Evolutionary conservation across 2,797 vertebrate genomes (phyloP).

Genomic region (Centroberyx gerrardi): DNA sequence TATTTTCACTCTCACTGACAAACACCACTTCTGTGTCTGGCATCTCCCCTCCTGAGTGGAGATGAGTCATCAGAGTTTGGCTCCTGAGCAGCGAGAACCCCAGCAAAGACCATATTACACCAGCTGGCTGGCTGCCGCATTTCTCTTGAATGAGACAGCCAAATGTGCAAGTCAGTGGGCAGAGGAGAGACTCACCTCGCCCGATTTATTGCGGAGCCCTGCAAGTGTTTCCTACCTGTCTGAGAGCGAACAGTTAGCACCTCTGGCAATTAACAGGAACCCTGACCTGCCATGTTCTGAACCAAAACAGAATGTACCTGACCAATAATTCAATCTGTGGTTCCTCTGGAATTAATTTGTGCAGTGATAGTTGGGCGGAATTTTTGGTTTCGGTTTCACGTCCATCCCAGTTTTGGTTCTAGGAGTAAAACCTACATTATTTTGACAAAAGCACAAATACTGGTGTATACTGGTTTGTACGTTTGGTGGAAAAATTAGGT

Average conservation of each 20-base stretch:
- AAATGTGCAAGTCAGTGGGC: slow-evolving; percentile 45
- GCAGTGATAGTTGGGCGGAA: background rate
- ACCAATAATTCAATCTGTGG: slow-evolving; percentile 41
- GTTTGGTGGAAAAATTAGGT: too few relatives aligned
- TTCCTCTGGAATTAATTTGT: slow-evolving; percentile 24
- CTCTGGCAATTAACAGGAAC: slow-evolving; percentile 23
- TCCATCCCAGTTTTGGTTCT: background rate
- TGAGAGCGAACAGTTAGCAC: slow-evolving; percentile 22
- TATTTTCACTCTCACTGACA: slow-evolving; percentile 79
- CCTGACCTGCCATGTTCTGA: slow-evolving; percentile 24
- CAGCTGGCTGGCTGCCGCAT: slow-evolving; percentile 56
- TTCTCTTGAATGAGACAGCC: slow-evolving; percentile 52
- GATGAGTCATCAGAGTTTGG: slow-evolving; percentile 81
- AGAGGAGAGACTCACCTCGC: slow-evolving; percentile 26
- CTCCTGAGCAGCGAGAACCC: slow-evolving; percentile 68
- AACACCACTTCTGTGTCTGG: slow-evolving; percentile 77
- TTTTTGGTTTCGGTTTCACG: slow-evolving; percentile 31
- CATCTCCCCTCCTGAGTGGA: slow-evolving; percentile 74
- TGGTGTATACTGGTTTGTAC: too few relatives aligned
- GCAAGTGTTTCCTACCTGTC: slow-evolving; percentile 18
- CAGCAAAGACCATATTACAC: slow-evolving; percentile 63
- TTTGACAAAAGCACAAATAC: slow-evolving; percentile 22
- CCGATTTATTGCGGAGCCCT: slow-evolving; percentile 16
- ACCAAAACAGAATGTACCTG: slow-evolving; percentile 4
- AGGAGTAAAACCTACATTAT: slow-evolving; percentile 10